Evolutionary conservation across 2,113 vertebrate genomes (phyloP).

Genomic region (Boulengeromyrus knoepffleri): DNA sequence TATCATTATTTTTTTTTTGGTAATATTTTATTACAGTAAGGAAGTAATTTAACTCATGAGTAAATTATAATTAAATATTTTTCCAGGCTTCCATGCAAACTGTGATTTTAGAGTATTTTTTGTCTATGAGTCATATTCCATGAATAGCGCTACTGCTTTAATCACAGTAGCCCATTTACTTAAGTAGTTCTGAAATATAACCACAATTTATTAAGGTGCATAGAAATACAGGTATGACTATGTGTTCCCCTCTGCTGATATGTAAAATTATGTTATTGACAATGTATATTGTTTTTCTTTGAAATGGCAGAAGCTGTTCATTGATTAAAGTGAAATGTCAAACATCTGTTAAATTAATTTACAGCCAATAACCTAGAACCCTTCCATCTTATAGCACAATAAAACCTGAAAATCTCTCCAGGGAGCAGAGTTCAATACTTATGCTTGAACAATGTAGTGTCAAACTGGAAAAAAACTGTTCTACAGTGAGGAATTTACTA

Average conservation of each 20-base stretch:
- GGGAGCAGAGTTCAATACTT: not conserved
- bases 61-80: not conserved
- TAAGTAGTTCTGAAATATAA: not conserved
- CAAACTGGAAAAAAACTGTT: not conserved
- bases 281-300: not conserved
- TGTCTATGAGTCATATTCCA: not conserved
- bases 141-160: not conserved
- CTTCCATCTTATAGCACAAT: not conserved
- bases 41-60: not conserved
- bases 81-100: not conserved
- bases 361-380: not conserved
- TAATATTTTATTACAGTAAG: not conserved
- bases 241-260: not conserved
- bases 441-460: not conserved
- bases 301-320: not conserved
- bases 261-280: not conserved
- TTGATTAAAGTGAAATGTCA: not conserved
- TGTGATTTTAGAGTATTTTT: not conserved
- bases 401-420: not conserved
- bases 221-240: not conserved
- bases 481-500: not conserved
- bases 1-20: not conserved
- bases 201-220: not conserved
- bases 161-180: not conserved
- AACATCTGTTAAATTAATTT: not conserved